phyloP scores from a whole-genome alignment of 2,113 vertebrate species.

The Strix uralensis region DNA sequence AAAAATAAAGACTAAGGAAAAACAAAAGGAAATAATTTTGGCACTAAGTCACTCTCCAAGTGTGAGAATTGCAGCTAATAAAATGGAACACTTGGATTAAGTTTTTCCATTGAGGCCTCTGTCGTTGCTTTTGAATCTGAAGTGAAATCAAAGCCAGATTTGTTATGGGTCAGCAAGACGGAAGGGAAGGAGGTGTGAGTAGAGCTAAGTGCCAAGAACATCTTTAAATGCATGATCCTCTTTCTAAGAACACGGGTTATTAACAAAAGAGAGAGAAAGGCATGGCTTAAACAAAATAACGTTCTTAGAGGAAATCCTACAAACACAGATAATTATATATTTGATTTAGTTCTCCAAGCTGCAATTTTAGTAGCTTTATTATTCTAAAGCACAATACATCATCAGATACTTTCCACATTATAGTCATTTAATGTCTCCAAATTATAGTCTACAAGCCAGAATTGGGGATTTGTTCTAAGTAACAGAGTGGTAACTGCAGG shows the following conservation, averaged over 20 bases:
- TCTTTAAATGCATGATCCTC: slow-evolving; percentile 32
- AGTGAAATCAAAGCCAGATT: slow-evolving; percentile 46
- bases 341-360: slow-evolving; percentile 41
- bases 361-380: slow-evolving; percentile 54
- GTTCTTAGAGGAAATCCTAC: slow-evolving; percentile 52
- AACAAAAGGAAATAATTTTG: slow-evolving; percentile 6
- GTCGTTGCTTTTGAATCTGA: not conserved
- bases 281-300: slow-evolving; percentile 40
- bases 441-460: slow-evolving; percentile 35
- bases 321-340: slow-evolving; percentile 70
- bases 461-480: slow-evolving; percentile 38
- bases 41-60: not conserved
- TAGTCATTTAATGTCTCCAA: slow-evolving; percentile 50
- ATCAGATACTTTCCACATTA: slow-evolving; percentile 61
- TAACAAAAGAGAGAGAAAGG: slow-evolving; percentile 36
- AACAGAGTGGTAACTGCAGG: slow-evolving; percentile 24
- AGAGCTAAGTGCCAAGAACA: slow-evolving; percentile 18
- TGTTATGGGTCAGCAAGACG: slow-evolving; percentile 37
- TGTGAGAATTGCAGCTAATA: not conserved
- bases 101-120: not conserved
- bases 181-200: not conserved
- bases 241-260: slow-evolving; percentile 20
- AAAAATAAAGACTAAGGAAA: not conserved
- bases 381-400: slow-evolving; percentile 52
- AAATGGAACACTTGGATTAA: not conserved